A percentile compares a stretch with the other conserved stretches of the same genome.
Conservation (phyloP, 2,113 vertebrate genomes). For the Pachypanchax playfairii region DNA sequence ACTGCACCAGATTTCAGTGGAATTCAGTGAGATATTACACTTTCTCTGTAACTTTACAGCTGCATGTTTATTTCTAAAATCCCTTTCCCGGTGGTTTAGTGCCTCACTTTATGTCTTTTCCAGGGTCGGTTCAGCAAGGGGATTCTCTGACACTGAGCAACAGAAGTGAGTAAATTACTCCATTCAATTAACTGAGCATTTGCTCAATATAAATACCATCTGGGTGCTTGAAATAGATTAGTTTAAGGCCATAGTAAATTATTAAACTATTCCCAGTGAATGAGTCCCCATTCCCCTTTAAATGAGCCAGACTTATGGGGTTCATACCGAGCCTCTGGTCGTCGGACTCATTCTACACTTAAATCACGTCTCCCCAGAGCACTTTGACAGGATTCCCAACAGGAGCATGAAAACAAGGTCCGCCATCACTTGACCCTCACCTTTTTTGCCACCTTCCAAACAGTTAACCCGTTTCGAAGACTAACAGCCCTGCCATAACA, state of each 20-base stretch:
- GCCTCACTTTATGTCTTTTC: constrained; percentile 56
- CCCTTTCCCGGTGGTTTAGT: constrained; percentile 53
- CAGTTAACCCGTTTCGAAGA: constrained; percentile 48
- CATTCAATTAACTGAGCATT: constrained; percentile 78
- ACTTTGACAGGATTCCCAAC: constrained; percentile 39
- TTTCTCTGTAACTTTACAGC: constrained; percentile 46
- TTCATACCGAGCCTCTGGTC: constrained; percentile 58
- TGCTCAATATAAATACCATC: constrained; percentile 80
- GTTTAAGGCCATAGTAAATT: constrained; percentile 79
- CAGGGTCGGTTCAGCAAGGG: constrained; percentile 51
- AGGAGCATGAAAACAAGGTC: constrained; percentile 40
- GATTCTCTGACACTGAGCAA: constrained; percentile 63
- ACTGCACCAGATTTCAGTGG: constrained; percentile 28
- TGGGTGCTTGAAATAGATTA: constrained; percentile 80
- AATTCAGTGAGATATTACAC: constrained; percentile 36
- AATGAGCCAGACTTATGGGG: constrained; percentile 72
- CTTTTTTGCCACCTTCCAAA: constrained; percentile 43
- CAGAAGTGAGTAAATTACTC: constrained; percentile 78
- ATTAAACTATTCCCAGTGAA: constrained; percentile 79
- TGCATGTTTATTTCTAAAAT: constrained; percentile 48
- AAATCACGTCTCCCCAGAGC: constrained; percentile 36
- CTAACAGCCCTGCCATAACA: constrained; percentile 35
- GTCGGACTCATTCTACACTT: constrained; percentile 35
- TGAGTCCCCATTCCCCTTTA: constrained; percentile 73
- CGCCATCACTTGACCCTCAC: constrained; percentile 46